Percentiles rank a stretch among this genome's conserved stretches.
Evolutionary conservation across 1,140 invertebrate species (phyloP).

Genomic region (Nasonia giraulti): DNA sequence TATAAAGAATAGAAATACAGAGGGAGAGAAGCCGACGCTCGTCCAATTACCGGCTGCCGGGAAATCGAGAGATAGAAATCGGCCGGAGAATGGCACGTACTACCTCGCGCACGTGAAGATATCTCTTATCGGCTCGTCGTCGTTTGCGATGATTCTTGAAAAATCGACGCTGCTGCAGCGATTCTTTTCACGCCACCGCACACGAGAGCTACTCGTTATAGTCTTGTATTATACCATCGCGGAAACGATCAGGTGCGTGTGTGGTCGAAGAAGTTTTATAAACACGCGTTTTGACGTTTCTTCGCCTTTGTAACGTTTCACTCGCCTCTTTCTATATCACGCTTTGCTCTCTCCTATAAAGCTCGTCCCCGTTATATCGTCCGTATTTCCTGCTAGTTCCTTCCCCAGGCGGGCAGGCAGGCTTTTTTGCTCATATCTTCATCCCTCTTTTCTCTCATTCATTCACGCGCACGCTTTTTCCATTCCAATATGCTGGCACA

Average conservation of each 20-base stretch:
- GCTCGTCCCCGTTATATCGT: too few species aligned
- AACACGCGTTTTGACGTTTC: too few species aligned
- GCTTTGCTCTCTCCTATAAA: too few species aligned
- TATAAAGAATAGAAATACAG: background rate
- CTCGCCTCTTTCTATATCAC: too few species aligned
- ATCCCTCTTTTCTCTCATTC: background rate
- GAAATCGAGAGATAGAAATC: constrained; percentile 24
- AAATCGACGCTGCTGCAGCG: background rate
- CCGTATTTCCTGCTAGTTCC: too few species aligned
- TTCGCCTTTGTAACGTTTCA: too few species aligned
- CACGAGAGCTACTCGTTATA: too few species aligned
- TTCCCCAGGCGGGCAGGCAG: too few species aligned
- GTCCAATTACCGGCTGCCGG: constrained; percentile 33
- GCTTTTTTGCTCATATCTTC: background rate
- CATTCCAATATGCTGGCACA: background rate
- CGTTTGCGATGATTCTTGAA: background rate
- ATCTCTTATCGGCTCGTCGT: background rate
- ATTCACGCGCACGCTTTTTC: background rate
- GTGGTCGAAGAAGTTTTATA: too few species aligned
- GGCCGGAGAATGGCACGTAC: background rate
- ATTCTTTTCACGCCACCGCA: background rate
- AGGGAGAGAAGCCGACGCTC: background rate
- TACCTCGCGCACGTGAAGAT: background rate
- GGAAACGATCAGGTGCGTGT: too few species aligned
- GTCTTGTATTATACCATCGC: too few species aligned